Base-by-base conservation (phyloP, 1,140 invertebrate genomes). In the Megalonaias nervosa region DNA sequence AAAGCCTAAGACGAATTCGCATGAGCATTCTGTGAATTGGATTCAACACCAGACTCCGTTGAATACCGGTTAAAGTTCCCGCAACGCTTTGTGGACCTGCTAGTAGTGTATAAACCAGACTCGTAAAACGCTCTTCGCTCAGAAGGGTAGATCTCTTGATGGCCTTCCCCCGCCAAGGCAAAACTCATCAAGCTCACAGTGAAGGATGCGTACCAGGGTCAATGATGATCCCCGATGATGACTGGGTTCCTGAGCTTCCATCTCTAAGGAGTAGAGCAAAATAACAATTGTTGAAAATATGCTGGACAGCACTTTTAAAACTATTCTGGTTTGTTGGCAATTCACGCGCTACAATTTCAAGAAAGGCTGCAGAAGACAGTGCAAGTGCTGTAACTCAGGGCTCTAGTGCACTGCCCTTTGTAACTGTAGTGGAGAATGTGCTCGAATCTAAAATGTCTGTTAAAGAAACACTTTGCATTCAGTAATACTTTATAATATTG, bases 91-190 rank as follows among this genome's bases (percentile, higher is more conserved):
- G 73, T 75, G 19, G 66, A 68, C 6, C 1, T 38, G 19, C 16
- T n/a, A 19, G 21, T 57, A 21, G 13, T 5, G 19, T 31, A 77
- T 80, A 17, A 56, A 82, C 56, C 67, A 70, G 17, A 72, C 71
- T 21, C 80, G 71, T n/a, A 56, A 75, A 3, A 66, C 75, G 48
- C 21, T 83, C 12, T 81, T 81, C 78, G 69, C 74, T 26, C 55
- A 76, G 62, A 81, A 81, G 67, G 70, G 79, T 55, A 73, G 77
- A n/a, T 16, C 79, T 15, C 80, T 82, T 58, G 67, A 85, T 17
- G 11, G 38, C 55, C 76, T 81, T 64, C 81, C 79, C 64, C 83
- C 81, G 74, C 72, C 2, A 14, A 59, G 17, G 71, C 57, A 17
- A 71, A 82, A 23, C 71, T 84, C n/a, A 67, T 23, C 16, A 61